Evolutionary conservation across 2,113 vertebrate genomes (phyloP).

Genomic region (Laticauda laticaudata): DNA sequence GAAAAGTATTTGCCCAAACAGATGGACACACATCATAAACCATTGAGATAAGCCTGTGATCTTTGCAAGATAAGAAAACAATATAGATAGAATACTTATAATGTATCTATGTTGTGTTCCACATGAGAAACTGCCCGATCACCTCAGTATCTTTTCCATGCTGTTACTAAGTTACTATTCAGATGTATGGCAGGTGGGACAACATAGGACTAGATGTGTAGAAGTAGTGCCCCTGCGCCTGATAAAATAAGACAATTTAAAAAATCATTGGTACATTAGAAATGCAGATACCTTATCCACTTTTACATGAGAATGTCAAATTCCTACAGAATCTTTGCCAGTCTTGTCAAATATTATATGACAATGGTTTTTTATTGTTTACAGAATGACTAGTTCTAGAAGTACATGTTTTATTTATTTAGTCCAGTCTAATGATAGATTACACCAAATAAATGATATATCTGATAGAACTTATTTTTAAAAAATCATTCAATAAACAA

Average conservation of each 20-base stretch:
- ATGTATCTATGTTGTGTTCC: background rate
- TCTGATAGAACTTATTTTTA: background rate
- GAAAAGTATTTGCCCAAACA: background rate
- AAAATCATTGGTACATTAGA: background rate
- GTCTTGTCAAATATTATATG: background rate
- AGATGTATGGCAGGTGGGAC: background rate
- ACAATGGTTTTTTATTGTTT: background rate
- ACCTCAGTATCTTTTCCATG: background rate
- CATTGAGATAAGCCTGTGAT: background rate
- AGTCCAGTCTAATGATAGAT: background rate
- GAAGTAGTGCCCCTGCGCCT: background rate
- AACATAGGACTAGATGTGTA: background rate
- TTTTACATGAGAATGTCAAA: background rate
- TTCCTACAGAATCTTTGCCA: background rate
- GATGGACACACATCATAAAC: too few species aligned
- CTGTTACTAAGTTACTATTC: background rate
- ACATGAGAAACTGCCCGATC: background rate
- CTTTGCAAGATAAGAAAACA: background rate
- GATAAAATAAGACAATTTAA: background rate
- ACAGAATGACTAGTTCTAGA: background rate
- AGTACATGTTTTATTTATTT: background rate
- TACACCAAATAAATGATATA: background rate
- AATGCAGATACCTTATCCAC: background rate
- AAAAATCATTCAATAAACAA: constrained; percentile 24
- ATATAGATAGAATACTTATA: background rate